Conservation (phyloP, 2,888 invertebrate species). For the Agonopterix alstromeriana region DNA sequence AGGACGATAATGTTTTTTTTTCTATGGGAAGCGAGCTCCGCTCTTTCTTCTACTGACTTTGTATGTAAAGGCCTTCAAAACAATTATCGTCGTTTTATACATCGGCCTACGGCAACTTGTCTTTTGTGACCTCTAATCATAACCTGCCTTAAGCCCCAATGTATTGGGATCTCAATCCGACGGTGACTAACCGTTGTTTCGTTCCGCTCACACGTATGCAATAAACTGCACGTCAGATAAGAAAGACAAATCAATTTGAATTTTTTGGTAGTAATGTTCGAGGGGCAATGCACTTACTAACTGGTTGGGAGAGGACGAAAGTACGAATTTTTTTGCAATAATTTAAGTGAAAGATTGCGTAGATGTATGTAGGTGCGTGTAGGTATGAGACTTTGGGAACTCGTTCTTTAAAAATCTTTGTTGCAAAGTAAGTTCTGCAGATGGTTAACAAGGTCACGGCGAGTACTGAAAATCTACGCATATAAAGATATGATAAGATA, state of each 20-base stretch:
- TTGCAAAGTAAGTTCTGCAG: too few relatives aligned
- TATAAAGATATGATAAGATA: too few relatives aligned
- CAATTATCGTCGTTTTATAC: too few relatives aligned
- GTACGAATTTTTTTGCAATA: slow-evolving; percentile 63
- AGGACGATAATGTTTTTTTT: too few relatives aligned
- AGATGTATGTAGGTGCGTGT: background rate
- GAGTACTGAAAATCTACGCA: too few relatives aligned
- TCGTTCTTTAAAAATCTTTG: too few relatives aligned
- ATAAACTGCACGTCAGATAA: slow-evolving; percentile 28
- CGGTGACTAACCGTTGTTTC: slow-evolving; percentile 48
- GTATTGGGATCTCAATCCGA: slow-evolving; percentile 53
- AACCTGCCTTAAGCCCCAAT: slow-evolving; percentile 70
- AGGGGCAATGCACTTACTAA: slow-evolving; percentile 66
- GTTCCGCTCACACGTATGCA: slow-evolving; percentile 33
- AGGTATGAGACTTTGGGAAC: too few relatives aligned
- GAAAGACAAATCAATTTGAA: slow-evolving; percentile 53
- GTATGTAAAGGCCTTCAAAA: too few relatives aligned
- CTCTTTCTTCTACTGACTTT: too few relatives aligned
- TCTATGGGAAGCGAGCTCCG: too few relatives aligned
- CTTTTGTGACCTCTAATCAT: slow-evolving; percentile 51
- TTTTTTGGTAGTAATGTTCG: slow-evolving; percentile 55
- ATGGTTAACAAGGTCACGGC: too few relatives aligned
- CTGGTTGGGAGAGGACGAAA: slow-evolving; percentile 72
- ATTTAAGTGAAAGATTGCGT: slow-evolving; percentile 53
- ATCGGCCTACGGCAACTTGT: slow-evolving; percentile 29